phyloP scores from a whole-genome alignment of 2,888 invertebrate genomes.

The Drosophila siamana region DNA sequence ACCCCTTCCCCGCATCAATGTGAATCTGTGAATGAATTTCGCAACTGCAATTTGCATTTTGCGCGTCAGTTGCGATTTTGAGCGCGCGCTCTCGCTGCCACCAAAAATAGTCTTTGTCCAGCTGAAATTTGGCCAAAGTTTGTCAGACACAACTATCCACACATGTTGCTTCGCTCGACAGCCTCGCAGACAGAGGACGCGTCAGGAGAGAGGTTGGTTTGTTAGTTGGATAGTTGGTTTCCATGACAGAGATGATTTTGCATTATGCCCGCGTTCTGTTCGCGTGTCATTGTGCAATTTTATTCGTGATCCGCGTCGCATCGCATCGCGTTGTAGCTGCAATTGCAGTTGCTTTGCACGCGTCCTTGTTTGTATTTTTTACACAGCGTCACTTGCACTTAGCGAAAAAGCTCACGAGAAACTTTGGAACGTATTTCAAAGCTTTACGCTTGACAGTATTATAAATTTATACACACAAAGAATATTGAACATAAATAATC shows the following conservation, averaged over 20 bases:
- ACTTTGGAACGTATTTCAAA: no score
- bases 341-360: neutral
- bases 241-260: slow-evolving; percentile 52
- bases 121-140: slow-evolving; percentile 53
- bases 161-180: slow-evolving; percentile 6
- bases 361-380: slow-evolving; percentile 29
- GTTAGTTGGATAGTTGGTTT: slow-evolving; percentile 35
- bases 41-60: slow-evolving; percentile 51
- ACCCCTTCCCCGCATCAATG: slow-evolving; percentile 31
- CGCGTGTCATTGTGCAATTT: slow-evolving; percentile 41
- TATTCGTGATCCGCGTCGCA: slow-evolving; percentile 9
- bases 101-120: slow-evolving; percentile 20
- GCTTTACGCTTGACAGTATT: no score
- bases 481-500: no score
- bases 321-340: slow-evolving; percentile 4
- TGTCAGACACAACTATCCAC: slow-evolving; percentile 42
- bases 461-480: no score
- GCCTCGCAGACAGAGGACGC: neutral
- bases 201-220: slow-evolving; percentile 25
- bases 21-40: slow-evolving; percentile 46
- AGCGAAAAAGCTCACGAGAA: slow-evolving; percentile 15
- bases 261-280: slow-evolving; percentile 39
- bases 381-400: slow-evolving; percentile 25
- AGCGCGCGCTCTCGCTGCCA: neutral
- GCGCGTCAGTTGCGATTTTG: slow-evolving; percentile 8